Conservation (phyloP, 2,113 vertebrate species). For the Micronycteris hirsuta region DNA sequence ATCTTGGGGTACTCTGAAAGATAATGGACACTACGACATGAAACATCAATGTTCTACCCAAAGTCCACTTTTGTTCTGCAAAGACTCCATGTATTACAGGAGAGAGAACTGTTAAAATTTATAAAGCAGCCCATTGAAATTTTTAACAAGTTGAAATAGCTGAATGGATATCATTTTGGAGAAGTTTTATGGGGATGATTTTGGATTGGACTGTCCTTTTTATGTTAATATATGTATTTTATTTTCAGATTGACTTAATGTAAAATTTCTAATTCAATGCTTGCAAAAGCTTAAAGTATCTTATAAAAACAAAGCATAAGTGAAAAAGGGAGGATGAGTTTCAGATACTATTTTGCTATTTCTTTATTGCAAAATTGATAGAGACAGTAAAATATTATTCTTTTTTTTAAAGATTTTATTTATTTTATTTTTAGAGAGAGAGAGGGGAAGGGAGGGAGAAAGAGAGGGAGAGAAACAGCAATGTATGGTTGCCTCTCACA, state of each 20-base stretch:
- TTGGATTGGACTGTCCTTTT: background rate
- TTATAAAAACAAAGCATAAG: background rate
- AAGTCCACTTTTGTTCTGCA: background rate
- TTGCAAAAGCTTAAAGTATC: background rate
- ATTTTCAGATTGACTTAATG: background rate
- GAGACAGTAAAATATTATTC: background rate
- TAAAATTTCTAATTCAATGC: background rate
- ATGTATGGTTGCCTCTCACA: no score
- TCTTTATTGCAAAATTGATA: background rate
- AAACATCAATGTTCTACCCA: background rate
- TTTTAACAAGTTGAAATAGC: conserved; percentile 2
- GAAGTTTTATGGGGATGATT: background rate
- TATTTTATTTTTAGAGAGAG: no score
- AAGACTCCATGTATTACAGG: background rate
- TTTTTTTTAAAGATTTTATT: no score
- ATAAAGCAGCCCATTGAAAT: background rate
- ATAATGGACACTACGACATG: background rate
- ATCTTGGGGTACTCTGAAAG: background rate
- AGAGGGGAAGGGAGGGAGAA: no score
- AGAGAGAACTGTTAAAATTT: background rate
- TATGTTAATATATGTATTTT: background rate
- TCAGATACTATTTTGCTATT: background rate
- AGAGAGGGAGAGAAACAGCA: no score
- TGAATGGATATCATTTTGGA: background rate
- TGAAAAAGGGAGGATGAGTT: background rate